These are phyloP conservation scores for Terrapene triunguis DNA, from an alignment of 2,113 vertebrate species.

Conservation along the genomic window DNA sequence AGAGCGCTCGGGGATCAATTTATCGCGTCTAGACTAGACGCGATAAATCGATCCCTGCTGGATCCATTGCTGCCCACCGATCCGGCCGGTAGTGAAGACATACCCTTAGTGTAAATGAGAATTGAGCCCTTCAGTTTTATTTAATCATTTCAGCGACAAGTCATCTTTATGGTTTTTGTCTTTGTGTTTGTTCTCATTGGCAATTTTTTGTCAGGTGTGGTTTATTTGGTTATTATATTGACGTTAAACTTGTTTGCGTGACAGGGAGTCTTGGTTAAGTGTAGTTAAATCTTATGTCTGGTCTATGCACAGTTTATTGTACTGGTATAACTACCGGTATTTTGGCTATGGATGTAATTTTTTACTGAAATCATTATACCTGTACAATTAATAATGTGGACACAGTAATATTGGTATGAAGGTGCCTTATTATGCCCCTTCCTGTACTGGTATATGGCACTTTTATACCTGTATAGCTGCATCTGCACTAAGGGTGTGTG, in stretches of 20 bases:
- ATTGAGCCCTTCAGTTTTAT: not conserved
- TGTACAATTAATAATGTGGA: not conserved
- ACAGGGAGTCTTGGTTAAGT: not conserved
- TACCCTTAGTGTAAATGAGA: not conserved
- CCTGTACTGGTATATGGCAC: not conserved
- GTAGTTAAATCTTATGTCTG: not conserved
- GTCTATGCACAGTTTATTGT: not conserved
- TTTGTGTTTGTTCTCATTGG: not conserved
- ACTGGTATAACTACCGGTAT: too few species aligned
- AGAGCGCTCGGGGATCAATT: too few species aligned
- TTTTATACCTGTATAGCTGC: not conserved
- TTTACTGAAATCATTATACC: not conserved
- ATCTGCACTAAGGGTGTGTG: not conserved
- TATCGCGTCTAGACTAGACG: too few species aligned
- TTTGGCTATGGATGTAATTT: not conserved
- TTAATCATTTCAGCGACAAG: not conserved
- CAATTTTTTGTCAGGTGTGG: not conserved
- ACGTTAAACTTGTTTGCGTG: not conserved
- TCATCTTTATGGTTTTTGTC: not conserved
- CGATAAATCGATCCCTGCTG: too few species aligned
- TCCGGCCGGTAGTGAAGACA: too few species aligned
- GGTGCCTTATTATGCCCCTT: not conserved
- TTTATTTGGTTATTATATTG: not conserved
- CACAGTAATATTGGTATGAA: not conserved
- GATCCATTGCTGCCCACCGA: too few species aligned